Evolutionary conservation across 35 echinoderm and acorn worm genomes (phyloP).

Genomic region (Apostichopus parvimensis): DNA sequence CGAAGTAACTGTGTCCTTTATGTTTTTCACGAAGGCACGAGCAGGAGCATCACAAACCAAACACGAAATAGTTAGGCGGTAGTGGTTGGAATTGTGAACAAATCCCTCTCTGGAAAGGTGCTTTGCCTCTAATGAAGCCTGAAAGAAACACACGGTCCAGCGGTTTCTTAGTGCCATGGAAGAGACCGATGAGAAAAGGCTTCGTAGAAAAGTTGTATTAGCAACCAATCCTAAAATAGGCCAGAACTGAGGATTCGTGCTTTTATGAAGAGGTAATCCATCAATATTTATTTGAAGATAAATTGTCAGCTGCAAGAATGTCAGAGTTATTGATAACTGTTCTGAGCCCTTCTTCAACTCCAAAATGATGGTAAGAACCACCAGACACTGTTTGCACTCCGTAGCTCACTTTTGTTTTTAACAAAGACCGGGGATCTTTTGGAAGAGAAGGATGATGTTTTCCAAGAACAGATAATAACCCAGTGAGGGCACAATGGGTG

Average conservation of each 20-base stretch:
- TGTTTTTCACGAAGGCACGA: slow-evolving; percentile 28
- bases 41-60: slow-evolving; percentile 51
- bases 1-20: slow-evolving; percentile 20
- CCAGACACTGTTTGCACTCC: neutral
- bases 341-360: slow-evolving; percentile 29
- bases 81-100: neutral
- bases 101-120: neutral
- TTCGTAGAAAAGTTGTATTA: neutral
- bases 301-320: neutral
- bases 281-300: slow-evolving; percentile 59
- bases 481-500: neutral
- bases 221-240: slow-evolving; percentile 53
- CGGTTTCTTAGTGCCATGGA: slow-evolving; percentile 38
- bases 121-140: slow-evolving; percentile 51
- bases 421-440: slow-evolving; percentile 58
- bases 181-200: slow-evolving; percentile 58
- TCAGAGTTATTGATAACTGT: neutral
- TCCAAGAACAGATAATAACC: neutral
- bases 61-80: neutral
- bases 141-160: slow-evolving; percentile 31
- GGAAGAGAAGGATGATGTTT: slow-evolving; percentile 36
- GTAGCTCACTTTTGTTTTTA: neutral
- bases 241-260: slow-evolving; percentile 49
- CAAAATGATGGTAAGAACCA: slow-evolving; percentile 67
- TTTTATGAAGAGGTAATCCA: slow-evolving; percentile 57